These are phyloP conservation scores for Camponotus vicinus DNA, from an alignment of 1,140 invertebrate species.

Conservation along the genomic window DNA sequence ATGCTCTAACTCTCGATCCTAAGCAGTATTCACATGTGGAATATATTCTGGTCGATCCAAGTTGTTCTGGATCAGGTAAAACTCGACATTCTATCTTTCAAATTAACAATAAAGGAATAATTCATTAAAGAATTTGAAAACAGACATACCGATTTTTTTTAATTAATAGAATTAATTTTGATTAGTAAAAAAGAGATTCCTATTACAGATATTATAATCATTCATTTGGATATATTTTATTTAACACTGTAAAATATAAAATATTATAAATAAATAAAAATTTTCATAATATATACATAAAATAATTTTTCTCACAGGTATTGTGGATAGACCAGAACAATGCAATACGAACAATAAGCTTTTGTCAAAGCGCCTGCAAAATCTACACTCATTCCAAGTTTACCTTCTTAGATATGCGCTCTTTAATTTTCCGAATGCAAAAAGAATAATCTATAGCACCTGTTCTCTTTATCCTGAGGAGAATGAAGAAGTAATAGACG, in stretches of 20 bases:
- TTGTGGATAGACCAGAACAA: slow-evolving; percentile 87
- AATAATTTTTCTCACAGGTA: slow-evolving; percentile 85
- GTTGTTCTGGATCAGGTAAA: slow-evolving; percentile 97
- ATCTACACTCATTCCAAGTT: slow-evolving; percentile 93
- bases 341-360: slow-evolving; percentile 79
- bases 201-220: background rate
- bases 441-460: slow-evolving; percentile 97
- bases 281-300: too few relatives aligned
- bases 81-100: background rate
- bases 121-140: background rate
- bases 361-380: slow-evolving; percentile 87
- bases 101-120: background rate
- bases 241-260: background rate
- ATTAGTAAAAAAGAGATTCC: background rate
- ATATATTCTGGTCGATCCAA: slow-evolving; percentile 97
- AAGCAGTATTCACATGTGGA: slow-evolving; percentile 91
- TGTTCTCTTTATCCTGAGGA: slow-evolving; percentile 96
- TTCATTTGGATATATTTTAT: slow-evolving; percentile 10
- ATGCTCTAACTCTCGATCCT: slow-evolving; percentile 90
- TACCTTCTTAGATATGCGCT: slow-evolving; percentile 95
- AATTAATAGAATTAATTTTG: too few relatives aligned
- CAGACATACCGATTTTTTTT: background rate
- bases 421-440: slow-evolving; percentile 92
- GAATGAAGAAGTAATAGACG: slow-evolving; percentile 96
- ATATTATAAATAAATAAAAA: too few relatives aligned